phyloP scores from a whole-genome alignment of 2,113 vertebrate genomes.

The Urocitellus parryii region DNA sequence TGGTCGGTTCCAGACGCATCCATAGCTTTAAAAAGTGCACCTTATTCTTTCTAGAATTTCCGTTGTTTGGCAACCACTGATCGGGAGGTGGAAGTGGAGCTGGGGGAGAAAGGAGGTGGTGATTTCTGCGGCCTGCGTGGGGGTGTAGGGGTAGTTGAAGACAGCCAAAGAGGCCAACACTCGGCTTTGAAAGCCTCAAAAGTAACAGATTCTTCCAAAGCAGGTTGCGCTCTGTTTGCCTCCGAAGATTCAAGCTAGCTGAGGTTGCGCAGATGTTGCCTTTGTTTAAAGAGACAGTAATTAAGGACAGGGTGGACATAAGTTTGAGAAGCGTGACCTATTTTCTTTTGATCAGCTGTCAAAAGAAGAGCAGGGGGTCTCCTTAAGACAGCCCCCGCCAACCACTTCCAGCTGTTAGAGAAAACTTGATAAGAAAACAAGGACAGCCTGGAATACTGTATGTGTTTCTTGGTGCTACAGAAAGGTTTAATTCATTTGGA shows the following conservation, averaged over 20 bases:
- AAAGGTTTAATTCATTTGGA: constrained; percentile 68
- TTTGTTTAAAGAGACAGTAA: constrained; percentile 92
- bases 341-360: constrained; percentile 92
- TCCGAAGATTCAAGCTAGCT: constrained; percentile 85
- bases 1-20: not conserved
- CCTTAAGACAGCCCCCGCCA: constrained; percentile 83
- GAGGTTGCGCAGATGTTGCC: constrained; percentile 92
- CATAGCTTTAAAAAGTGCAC: constrained; percentile 55
- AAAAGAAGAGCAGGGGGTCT: constrained; percentile 89
- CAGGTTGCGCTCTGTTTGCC: constrained; percentile 80
- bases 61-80: constrained; percentile 9
- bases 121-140: not conserved
- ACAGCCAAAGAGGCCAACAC: not conserved
- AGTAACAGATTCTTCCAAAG: constrained; percentile 84
- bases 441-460: constrained; percentile 74
- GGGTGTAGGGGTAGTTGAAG: not conserved
- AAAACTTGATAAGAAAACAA: constrained; percentile 86
- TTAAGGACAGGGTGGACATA: constrained; percentile 90
- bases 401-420: constrained; percentile 88
- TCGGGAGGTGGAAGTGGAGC: not conserved
- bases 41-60: constrained; percentile 49
- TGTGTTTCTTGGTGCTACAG: constrained; percentile 60
- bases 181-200: constrained; percentile 60
- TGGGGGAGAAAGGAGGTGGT: not conserved
- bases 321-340: constrained; percentile 92